These are phyloP conservation scores for Gymnogyps californianus DNA, from an alignment of 2,113 vertebrate species.

Conservation along the genomic window DNA sequence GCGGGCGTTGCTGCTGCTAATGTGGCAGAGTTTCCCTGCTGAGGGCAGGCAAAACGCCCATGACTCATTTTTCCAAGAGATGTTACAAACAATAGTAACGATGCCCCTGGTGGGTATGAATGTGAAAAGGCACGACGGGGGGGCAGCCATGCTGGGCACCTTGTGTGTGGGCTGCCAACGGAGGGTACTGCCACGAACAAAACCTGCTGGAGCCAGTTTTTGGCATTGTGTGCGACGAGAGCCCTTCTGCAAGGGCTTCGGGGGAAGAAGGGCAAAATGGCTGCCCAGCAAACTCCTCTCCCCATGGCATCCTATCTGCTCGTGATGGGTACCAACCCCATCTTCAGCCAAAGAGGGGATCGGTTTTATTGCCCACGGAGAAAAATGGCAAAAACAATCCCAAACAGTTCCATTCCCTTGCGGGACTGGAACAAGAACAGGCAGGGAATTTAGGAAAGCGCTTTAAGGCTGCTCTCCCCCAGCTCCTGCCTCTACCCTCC, in stretches of 20 bases:
- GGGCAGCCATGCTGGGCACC: constrained; percentile 22
- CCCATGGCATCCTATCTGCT: neutral
- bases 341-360: neutral
- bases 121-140: neutral
- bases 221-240: neutral
- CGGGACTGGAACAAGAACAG: neutral
- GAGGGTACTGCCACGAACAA: neutral
- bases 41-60: constrained; percentile 22
- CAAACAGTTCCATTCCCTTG: neutral
- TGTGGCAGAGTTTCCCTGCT: constrained; percentile 3
- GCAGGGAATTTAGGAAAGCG: neutral
- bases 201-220: neutral
- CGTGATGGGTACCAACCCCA: neutral
- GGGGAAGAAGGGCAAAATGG: neutral
- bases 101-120: constrained; percentile 37
- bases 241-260: neutral
- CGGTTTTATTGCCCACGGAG: neutral
- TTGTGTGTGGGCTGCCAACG: constrained; percentile 32
- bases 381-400: neutral
- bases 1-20: neutral
- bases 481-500: neutral
- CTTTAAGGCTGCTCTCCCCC: neutral
- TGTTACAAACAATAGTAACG: neutral
- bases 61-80: constrained; percentile 42
- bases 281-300: neutral